phyloP scores from a whole-genome alignment of 2,113 vertebrate species.

The Sander vitreus region DNA sequence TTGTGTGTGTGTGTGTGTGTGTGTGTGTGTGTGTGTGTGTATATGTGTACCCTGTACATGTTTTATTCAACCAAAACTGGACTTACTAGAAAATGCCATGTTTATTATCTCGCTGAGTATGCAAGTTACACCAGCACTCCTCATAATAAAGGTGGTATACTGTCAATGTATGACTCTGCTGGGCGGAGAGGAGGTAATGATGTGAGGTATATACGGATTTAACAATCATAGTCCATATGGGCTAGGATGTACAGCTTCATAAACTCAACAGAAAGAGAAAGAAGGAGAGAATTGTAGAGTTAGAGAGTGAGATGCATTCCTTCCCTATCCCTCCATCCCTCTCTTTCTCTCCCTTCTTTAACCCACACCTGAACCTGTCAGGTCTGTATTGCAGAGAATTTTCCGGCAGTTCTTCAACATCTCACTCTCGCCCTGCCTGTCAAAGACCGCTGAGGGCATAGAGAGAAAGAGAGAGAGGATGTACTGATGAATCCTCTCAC shows the following conservation, averaged over 20 bases:
- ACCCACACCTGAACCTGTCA: slow-evolving; percentile 81
- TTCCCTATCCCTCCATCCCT: slow-evolving; percentile 45
- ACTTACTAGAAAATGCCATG: slow-evolving; percentile 25
- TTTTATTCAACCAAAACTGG: slow-evolving; percentile 31
- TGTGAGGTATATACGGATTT: slow-evolving; percentile 67
- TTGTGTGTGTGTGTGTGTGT: not conserved
- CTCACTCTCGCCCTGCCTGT: slow-evolving; percentile 83
- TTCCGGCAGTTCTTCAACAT: slow-evolving; percentile 79
- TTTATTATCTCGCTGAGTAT: slow-evolving; percentile 56
- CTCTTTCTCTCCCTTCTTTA: slow-evolving; percentile 71
- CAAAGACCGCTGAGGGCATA: slow-evolving; percentile 78
- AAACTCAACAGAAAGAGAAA: slow-evolving; percentile 59
- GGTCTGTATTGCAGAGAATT: slow-evolving; percentile 74
- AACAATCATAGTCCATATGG: slow-evolving; percentile 67
- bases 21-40: slow-evolving; percentile 1
- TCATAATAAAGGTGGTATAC: slow-evolving; percentile 60
- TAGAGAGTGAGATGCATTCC: slow-evolving; percentile 38
- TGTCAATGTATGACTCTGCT: slow-evolving; percentile 55
- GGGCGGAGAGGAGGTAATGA: slow-evolving; percentile 66
- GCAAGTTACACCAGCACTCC: slow-evolving; percentile 52
- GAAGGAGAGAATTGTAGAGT: slow-evolving; percentile 50
- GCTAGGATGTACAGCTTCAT: slow-evolving; percentile 60
- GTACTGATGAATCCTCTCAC: slow-evolving; percentile 78
- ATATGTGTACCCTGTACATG: not conserved
- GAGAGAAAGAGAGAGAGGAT: slow-evolving; percentile 58